Conservation (phyloP, 2,113 vertebrate genomes). For the Amazona vittata region DNA sequence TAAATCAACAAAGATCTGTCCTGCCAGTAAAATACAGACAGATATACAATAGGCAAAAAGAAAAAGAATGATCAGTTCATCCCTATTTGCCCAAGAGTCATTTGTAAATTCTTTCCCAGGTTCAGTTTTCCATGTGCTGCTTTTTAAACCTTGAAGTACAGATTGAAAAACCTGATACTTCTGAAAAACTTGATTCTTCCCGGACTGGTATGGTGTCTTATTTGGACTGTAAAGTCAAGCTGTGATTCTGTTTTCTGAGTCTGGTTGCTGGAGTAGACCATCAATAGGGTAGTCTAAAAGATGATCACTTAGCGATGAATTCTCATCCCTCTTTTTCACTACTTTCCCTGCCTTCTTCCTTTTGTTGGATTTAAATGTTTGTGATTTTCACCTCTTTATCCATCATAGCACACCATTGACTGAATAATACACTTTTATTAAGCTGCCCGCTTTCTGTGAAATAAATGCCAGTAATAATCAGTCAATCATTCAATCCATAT, state of each 20-base stretch:
- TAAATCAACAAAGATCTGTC: not conserved
- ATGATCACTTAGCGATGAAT: not conserved
- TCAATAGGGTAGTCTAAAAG: not conserved
- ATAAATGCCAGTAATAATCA: conserved; percentile 71
- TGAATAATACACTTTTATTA: conserved; percentile 65
- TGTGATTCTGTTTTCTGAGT: conserved; percentile 1
- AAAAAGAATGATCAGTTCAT: not conserved
- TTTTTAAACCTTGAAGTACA: not conserved
- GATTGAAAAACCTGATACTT: not conserved
- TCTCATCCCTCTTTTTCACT: conserved; percentile 2
- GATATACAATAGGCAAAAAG: not conserved
- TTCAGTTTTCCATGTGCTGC: not conserved
- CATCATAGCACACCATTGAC: conserved; percentile 41
- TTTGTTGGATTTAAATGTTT: conserved; percentile 63
- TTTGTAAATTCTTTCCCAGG: not conserved
- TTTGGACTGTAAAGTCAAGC: not conserved
- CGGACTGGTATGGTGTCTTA: not conserved
- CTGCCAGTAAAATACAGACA: not conserved
- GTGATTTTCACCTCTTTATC: conserved; percentile 67
- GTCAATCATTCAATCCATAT: conserved; percentile 68
- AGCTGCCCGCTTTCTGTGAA: conserved; percentile 58
- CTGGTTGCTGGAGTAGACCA: not conserved
- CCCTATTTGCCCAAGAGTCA: not conserved
- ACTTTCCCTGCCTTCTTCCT: conserved; percentile 47
- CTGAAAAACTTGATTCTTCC: not conserved